These are phyloP conservation scores for Fragum sueziense DNA, from an alignment of 2,888 invertebrate genomes.

Conservation along the genomic window DNA sequence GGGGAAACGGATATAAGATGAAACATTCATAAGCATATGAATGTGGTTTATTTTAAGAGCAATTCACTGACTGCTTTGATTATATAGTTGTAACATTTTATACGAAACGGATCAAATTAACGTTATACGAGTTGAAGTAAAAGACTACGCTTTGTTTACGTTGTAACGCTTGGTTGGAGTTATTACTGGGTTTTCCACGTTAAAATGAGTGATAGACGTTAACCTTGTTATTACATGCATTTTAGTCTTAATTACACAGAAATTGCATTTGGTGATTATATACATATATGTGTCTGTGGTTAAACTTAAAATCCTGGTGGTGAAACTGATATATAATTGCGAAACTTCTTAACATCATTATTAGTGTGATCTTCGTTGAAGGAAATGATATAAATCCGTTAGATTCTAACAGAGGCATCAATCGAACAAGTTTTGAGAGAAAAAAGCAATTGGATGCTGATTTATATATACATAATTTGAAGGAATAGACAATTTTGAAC, in stretches of 20 bases:
- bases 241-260: not conserved
- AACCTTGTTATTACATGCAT: not conserved
- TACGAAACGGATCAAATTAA: no score
- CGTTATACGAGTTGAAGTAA: not conserved
- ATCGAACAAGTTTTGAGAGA: no score
- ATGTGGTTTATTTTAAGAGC: not conserved
- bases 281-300: not conserved
- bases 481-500: no score
- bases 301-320: not conserved
- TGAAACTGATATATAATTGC: no score
- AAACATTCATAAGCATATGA: not conserved
- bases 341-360: no score
- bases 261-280: not conserved
- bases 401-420: no score
- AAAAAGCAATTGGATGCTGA: no score
- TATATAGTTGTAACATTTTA: no score
- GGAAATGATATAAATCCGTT: no score
- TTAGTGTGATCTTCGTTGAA: no score
- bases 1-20: not conserved
- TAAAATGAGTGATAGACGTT: not conserved
- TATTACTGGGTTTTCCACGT: not conserved
- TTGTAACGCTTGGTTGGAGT: conserved; percentile 3
- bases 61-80: not conserved
- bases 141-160: not conserved
- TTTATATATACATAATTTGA: no score